These are phyloP conservation scores for Pterocles orientalis DNA, from an alignment of 2,113 vertebrate species.

Conservation along the genomic window DNA sequence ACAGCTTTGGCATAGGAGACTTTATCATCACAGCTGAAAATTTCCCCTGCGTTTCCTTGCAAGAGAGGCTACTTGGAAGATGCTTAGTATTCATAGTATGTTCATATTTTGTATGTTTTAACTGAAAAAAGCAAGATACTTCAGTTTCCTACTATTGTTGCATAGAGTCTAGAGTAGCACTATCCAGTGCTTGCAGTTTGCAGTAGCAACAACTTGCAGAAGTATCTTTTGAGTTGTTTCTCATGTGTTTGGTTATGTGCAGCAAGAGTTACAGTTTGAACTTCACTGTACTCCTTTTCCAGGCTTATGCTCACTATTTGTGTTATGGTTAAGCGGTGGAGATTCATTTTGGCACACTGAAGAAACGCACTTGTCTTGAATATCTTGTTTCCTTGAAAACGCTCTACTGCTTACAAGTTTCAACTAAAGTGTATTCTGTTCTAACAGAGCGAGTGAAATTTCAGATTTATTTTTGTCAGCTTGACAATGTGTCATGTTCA, in stretches of 20 bases:
- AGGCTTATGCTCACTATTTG: not conserved
- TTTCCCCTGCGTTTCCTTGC: not conserved
- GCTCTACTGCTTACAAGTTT: not conserved
- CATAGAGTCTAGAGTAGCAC: not conserved
- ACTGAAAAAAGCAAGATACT: not conserved
- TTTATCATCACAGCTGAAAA: not conserved
- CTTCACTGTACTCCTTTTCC: not conserved
- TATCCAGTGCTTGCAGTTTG: not conserved
- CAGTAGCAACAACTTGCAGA: not conserved
- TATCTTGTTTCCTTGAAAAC: not conserved
- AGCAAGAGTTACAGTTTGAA: not conserved
- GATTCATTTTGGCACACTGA: not conserved
- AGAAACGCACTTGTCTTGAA: not conserved
- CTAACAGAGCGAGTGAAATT: not conserved
- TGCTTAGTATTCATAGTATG: not conserved
- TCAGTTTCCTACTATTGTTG: not conserved
- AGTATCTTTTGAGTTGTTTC: not conserved
- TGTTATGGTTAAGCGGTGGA: not conserved
- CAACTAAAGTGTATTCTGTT: not conserved
- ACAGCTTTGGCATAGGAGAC: not conserved
- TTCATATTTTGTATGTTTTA: not conserved
- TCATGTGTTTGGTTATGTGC: not conserved
- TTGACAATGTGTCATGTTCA: not conserved
- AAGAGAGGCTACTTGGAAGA: not conserved
- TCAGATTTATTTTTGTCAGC: not conserved